phyloP scores from a whole-genome alignment of 2,888 invertebrate species.

The Griposia aprilina region DNA sequence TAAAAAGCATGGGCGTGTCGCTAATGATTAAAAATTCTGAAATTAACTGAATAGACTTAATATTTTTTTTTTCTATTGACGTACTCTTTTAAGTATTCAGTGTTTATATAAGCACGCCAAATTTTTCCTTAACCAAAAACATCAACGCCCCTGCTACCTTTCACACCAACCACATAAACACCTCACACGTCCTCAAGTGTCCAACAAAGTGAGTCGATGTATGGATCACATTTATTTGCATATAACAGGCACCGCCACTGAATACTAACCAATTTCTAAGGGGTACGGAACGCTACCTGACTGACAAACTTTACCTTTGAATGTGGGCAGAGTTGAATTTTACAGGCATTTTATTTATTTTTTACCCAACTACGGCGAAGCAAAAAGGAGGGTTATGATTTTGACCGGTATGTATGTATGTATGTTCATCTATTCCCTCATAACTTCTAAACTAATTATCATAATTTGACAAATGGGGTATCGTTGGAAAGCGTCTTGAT shows the following conservation, averaged over 20 bases:
- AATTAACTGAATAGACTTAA: too few species aligned
- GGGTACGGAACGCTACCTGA: conserved; percentile 37
- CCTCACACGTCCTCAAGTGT: conserved; percentile 37
- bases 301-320: conserved; percentile 28
- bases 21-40: too few species aligned
- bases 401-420: too few species aligned
- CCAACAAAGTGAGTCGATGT: conserved; percentile 50
- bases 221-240: conserved; percentile 60
- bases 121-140: neutral
- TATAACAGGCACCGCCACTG: conserved; percentile 28
- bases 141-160: neutral
- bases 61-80: too few species aligned
- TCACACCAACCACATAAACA: neutral
- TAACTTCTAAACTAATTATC: too few species aligned
- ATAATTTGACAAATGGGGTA: too few species aligned
- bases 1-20: too few species aligned
- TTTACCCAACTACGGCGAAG: too few species aligned
- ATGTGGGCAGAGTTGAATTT: conserved; percentile 10
- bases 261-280: conserved; percentile 54
- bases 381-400: too few species aligned
- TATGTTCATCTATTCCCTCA: too few species aligned
- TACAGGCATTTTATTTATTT: conserved; percentile 20
- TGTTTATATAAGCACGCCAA: neutral
- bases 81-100: neutral
- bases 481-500: too few species aligned